Evolutionary conservation across 2,888 invertebrate genomes (phyloP).

Genomic region (Cylindroiulus punctatus): DNA sequence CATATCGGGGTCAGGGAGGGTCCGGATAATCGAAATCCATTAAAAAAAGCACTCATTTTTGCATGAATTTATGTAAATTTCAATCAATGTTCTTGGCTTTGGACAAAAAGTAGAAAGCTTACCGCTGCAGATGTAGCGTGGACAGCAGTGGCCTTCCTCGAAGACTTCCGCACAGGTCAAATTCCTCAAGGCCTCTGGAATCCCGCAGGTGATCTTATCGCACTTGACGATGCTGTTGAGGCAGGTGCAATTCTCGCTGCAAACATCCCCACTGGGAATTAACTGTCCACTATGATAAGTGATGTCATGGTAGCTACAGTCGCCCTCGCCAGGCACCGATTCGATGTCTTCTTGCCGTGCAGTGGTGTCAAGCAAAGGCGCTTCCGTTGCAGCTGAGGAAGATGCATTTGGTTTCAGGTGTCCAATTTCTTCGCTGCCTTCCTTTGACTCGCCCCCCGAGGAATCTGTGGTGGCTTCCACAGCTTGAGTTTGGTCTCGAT

Average conservation of each 20-base stretch:
- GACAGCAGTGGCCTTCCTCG: conserved; percentile 56
- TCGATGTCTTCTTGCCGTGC: background rate
- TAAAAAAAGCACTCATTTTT: too few species aligned
- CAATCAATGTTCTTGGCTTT: too few species aligned
- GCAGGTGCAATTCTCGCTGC: conserved; percentile 58
- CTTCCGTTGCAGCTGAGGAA: background rate
- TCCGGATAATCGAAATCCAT: too few species aligned
- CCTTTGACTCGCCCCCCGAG: background rate
- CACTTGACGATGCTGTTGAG: conserved; percentile 56
- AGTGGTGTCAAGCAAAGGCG: background rate
- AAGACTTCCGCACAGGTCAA: conserved; percentile 48
- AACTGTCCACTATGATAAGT: conserved; percentile 58
- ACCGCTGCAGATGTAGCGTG: conserved; percentile 55
- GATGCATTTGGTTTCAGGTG: background rate
- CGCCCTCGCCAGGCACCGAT: conserved; percentile 57
- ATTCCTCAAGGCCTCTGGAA: conserved; percentile 26
- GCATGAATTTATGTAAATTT: too few species aligned
- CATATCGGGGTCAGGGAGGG: too few species aligned
- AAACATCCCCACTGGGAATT: conserved; percentile 59
- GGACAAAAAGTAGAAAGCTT: background rate
- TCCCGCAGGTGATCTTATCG: conserved; percentile 50
- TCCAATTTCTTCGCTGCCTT: background rate
- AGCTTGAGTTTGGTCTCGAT: background rate
- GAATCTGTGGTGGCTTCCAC: background rate
- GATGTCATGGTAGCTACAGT: conserved; percentile 58